Conservation (phyloP, 2,113 vertebrate species). For the Cavia porcellus region DNA sequence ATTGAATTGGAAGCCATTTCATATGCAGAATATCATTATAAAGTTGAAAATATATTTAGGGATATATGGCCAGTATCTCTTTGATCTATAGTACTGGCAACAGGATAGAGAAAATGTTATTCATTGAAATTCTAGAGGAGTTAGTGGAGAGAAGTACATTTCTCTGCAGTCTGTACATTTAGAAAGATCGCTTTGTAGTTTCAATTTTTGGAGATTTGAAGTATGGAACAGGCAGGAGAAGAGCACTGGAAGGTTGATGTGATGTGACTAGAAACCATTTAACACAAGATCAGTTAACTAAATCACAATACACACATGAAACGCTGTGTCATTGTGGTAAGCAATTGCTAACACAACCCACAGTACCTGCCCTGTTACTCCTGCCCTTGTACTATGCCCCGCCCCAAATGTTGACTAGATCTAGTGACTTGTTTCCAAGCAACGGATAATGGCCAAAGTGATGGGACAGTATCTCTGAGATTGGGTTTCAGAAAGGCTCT, state of each 20-base stretch:
- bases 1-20: constrained; percentile 16
- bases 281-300: not conserved
- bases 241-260: not conserved
- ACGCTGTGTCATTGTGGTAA: not conserved
- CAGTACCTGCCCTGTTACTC: rapidly evolving
- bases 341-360: not conserved
- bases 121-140: constrained; percentile 56
- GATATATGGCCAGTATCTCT: constrained; percentile 55
- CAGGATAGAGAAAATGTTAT: constrained; percentile 57
- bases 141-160: not conserved
- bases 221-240: not conserved
- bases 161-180: constrained; percentile 19
- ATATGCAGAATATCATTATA: constrained; percentile 51
- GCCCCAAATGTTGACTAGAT: not conserved
- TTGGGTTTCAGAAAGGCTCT: not conserved
- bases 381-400: not conserved
- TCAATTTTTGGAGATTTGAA: not conserved
- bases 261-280: constrained; percentile 24
- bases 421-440: not conserved
- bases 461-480: not conserved
- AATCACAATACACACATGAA: not conserved
- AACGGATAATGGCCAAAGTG: not conserved
- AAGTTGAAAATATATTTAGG: constrained; percentile 61
- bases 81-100: constrained; percentile 60
- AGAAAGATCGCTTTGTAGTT: not conserved